Evolutionary conservation across 1,140 invertebrate species (phyloP), one percentile per base, ranked within the genome.

Genomic region (Drosophila sturtevanti): DNA sequence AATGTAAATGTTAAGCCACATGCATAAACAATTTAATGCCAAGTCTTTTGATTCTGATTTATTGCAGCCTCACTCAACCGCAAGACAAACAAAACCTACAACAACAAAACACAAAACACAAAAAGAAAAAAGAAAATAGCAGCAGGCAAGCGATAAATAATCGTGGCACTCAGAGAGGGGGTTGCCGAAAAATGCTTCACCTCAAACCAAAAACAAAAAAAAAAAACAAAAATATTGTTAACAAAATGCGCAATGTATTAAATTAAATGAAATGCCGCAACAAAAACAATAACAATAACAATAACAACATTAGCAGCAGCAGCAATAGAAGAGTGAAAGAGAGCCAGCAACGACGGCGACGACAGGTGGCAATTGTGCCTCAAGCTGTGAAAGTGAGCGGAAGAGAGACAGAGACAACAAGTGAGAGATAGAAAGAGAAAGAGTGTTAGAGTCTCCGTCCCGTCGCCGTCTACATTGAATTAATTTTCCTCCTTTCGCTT

Each of bases 211-310:
- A 10, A 89, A 84, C 72, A 77, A 79, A 56, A 78, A 65, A 65
- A 70, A 75, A 79, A n/a, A n/a, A n/a, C n/a, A n/a, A n/a, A n/a
- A n/a, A n/a, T 14, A 73, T 72, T 80, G 77, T 75, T 89, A 78
- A 89, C 84, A 80, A 82, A 89, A 89, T 89, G 68, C 72, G 69
- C 80, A 79, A 79, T 72, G 72, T 70, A 87, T 73, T 78, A 77
- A 79, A 72, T 85, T 84, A 77, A 87, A 22, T 70, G 41, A 89
- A 81, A 70, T 55, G 69, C 37, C 55, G 67, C 59, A 62, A 75
- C 51, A 58, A 63, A 41, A 65, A 38, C 44, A 54, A 38, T 16
- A 54, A 9, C 16, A 38, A 35, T 31, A 65, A 38, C 44, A 54
- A 38, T 12, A 54, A 7, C 21, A 38, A 3, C 22, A 35, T 18